phyloP scores from a whole-genome alignment of 1,140 invertebrate genomes.

The Rhyacophila brunnea region DNA sequence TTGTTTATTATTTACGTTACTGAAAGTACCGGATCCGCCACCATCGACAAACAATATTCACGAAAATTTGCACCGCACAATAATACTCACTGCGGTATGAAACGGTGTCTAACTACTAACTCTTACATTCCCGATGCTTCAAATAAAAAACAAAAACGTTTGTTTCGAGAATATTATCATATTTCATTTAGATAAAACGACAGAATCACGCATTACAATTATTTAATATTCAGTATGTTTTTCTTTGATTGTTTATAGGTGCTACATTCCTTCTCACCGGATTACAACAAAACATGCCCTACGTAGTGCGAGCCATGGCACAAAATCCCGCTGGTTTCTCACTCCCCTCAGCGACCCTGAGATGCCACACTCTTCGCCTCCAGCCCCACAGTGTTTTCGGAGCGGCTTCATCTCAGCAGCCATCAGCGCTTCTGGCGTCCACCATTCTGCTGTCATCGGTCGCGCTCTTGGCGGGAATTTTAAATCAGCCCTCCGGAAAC shows the following conservation, averaged over 20 bases:
- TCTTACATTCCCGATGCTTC: too few relatives aligned
- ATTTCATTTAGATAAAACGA: neutral
- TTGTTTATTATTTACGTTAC: too few relatives aligned
- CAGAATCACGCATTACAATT: neutral
- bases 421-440: constrained; percentile 6
- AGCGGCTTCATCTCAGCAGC: constrained; percentile 4
- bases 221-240: neutral
- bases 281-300: constrained; percentile 43
- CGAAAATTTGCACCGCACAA: too few relatives aligned
- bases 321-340: constrained; percentile 44
- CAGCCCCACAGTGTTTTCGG: constrained; percentile 15
- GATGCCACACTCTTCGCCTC: constrained; percentile 13
- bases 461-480: constrained; percentile 8
- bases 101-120: too few relatives aligned
- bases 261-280: constrained; percentile 43
- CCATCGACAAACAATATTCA: too few relatives aligned
- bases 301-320: constrained; percentile 45
- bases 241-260: constrained; percentile 35
- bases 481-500: constrained; percentile 8
- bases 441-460: constrained; percentile 11
- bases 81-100: too few relatives aligned
- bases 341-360: constrained; percentile 3
- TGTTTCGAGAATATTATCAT: too few relatives aligned
- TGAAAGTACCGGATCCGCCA: too few relatives aligned
- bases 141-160: too few relatives aligned